These are phyloP conservation scores for Cerceris ruficornis DNA, from an alignment of 2,888 invertebrate species.

Conservation along the genomic window DNA sequence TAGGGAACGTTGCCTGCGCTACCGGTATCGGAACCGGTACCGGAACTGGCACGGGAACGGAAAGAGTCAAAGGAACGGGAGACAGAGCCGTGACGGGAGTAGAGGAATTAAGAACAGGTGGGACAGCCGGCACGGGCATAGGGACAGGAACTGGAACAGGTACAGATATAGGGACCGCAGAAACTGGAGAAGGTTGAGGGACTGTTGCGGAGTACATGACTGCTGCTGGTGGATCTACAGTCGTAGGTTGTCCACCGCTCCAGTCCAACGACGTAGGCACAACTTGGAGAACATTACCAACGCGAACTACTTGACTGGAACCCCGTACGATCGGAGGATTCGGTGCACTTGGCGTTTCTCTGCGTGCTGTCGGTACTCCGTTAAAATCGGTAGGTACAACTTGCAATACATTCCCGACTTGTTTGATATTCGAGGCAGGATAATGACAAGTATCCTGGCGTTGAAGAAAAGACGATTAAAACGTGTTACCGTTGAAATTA, in stretches of 20 bases:
- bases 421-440: conserved; percentile 71
- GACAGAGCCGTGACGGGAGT: conserved; percentile 53
- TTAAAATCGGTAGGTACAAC: conserved; percentile 83
- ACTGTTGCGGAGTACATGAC: conserved; percentile 55
- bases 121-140: conserved; percentile 61
- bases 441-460: not conserved
- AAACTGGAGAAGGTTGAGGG: conserved; percentile 51
- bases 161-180: conserved; percentile 58
- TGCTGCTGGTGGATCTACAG: conserved; percentile 50
- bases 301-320: conserved; percentile 77
- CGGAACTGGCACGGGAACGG: conserved; percentile 67
- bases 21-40: conserved; percentile 56
- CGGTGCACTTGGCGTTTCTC: conserved; percentile 42
- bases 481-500: no score
- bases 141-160: conserved; percentile 68
- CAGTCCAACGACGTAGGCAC: conserved; percentile 79
- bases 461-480: no score
- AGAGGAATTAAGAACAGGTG: conserved; percentile 38
- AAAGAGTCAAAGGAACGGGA: conserved; percentile 57
- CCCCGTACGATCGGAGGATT: conserved; percentile 52
- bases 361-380: conserved; percentile 50
- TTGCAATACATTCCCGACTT: conserved; percentile 85
- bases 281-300: conserved; percentile 80
- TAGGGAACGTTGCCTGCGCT: conserved; percentile 39
- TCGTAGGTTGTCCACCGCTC: conserved; percentile 58